phyloP scores from a whole-genome alignment of 2,888 invertebrate genomes.

The Digitonthophagus gazella region DNA sequence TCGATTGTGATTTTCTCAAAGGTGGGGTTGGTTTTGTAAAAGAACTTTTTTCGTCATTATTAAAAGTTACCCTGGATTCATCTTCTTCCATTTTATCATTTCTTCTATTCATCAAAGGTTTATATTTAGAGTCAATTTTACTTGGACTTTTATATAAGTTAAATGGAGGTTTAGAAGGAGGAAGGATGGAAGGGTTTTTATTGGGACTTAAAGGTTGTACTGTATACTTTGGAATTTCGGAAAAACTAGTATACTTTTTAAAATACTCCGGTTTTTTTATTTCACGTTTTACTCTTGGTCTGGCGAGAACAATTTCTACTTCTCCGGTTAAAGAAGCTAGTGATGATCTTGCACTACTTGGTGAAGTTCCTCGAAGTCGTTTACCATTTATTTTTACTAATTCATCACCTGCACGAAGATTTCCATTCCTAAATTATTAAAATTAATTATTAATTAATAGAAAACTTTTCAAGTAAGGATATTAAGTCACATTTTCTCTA shows the following conservation, averaged over 20 bases:
- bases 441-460: constrained; percentile 3
- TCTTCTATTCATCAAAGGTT: neutral
- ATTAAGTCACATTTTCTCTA: too few relatives aligned
- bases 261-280: constrained; percentile 3
- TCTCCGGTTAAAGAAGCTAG: constrained; percentile 48
- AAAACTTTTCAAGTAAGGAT: too few relatives aligned
- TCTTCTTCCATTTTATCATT: neutral
- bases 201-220: neutral
- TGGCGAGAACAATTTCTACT: constrained; percentile 50
- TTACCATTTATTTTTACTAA: constrained; percentile 86
- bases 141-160: neutral
- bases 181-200: neutral
- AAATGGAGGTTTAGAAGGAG: neutral
- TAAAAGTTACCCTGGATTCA: neutral
- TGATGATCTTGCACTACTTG: constrained; percentile 57
- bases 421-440: constrained; percentile 65
- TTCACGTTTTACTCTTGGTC: constrained; percentile 28
- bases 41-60: constrained; percentile 28
- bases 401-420: constrained; percentile 82
- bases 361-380: constrained; percentile 71
- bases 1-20: constrained; percentile 15
- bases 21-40: constrained; percentile 34
- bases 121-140: neutral
- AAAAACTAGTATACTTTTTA: constrained; percentile 14
- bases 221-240: constrained; percentile 11